Conservation (phyloP, 2,797 vertebrate genomes). For the Phalloptychus januarius region DNA sequence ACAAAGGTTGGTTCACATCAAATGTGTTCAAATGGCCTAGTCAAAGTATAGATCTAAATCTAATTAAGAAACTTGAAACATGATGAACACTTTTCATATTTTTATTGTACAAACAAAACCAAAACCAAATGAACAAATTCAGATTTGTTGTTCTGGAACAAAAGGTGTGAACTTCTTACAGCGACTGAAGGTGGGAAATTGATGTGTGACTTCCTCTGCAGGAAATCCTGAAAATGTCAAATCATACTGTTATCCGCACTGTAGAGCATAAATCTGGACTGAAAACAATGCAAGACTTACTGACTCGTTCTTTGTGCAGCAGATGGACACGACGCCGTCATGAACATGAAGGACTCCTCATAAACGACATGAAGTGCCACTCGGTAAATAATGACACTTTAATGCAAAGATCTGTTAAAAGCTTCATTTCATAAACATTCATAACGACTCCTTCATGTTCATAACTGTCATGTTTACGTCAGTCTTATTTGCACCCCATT, state of each 20-base stretch:
- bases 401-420: too few relatives aligned
- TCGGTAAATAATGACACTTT: too few relatives aligned
- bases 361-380: too few relatives aligned
- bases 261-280: not conserved
- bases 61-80: not conserved
- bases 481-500: too few relatives aligned
- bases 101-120: too few relatives aligned
- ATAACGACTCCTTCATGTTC: too few relatives aligned
- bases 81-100: not conserved
- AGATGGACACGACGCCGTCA: too few relatives aligned
- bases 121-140: not conserved
- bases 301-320: too few relatives aligned
- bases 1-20: not conserved
- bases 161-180: not conserved
- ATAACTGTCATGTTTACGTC: too few relatives aligned
- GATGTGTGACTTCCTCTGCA: not conserved
- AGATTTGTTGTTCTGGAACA: not conserved
- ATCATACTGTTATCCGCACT: not conserved
- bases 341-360: too few relatives aligned
- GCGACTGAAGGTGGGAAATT: not conserved
- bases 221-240: not conserved
- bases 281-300: not conserved
- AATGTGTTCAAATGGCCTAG: not conserved
- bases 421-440: too few relatives aligned
- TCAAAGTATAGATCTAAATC: not conserved